Evolutionary conservation across 2,797 vertebrate species (phyloP), one percentile per base, ranked within the genome.

Genomic region (Gymnodraco acuticeps): DNA sequence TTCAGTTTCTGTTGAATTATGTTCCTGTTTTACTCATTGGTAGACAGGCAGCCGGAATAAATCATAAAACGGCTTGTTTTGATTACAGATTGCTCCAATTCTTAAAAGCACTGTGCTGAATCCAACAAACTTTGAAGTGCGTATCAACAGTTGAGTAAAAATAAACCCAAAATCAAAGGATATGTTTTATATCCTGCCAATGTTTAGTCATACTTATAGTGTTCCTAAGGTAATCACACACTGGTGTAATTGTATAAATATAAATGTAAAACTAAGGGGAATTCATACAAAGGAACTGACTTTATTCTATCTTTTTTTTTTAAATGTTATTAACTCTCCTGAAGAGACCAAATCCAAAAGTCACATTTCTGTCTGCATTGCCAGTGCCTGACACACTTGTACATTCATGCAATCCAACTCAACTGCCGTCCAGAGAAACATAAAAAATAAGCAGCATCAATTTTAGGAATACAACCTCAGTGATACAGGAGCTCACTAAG

Each of bases 81-180:
- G 77, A 87, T 89, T 82, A 75, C 64, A 80, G 60, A 77, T 81
- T 63, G 51, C 62, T 47, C 77, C 71, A 80, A 81, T 84, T 83
- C 80, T 33, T 80, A 64, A 81, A 84, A 85, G 78, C 73, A 83
- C 5, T 0, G 41, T 81, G 60, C 11, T 55, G 45, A 72, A 77
- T 67, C 70, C 19, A 76, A 74, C 64, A 73, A 73, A 76, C 19
- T 67, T 46, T 48, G 59, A 73, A 68, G 27, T n/a, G 11, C 2
- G 0, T 9, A 19, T 60, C 8, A 73, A 65, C 56, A 27, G 20
- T n/a, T 10, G 51, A 33, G 15, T 71, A 20, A 73, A 64, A 70
- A 68, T 52, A 27, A 50, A 75, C 10, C 38, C 45, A 5, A 69
- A 66, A 73, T 27, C 0, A 64, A 70, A 71, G 27, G 11, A 23